These are phyloP conservation scores for Onychostoma macrolepis DNA, from an alignment of 2,113 vertebrate genomes.

Conservation along the genomic window DNA sequence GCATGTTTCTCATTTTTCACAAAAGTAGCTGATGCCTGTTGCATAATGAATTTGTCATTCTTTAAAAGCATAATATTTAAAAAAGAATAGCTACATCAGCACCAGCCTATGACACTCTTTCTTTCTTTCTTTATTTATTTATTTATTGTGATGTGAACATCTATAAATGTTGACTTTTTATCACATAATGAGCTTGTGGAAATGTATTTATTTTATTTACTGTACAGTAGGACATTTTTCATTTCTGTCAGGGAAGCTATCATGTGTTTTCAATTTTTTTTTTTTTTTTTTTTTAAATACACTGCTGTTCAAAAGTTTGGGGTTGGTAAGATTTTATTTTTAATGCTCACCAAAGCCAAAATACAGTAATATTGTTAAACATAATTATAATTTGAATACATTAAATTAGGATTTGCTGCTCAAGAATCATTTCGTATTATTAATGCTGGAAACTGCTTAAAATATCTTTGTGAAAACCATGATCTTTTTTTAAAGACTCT, in stretches of 20 bases:
- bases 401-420: not conserved
- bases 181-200: too few relatives aligned
- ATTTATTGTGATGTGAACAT: too few relatives aligned
- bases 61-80: not conserved
- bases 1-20: constrained; percentile 49
- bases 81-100: not conserved
- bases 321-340: not conserved
- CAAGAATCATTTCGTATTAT: not conserved
- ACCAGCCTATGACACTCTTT: not conserved
- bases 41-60: not conserved
- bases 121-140: too few relatives aligned
- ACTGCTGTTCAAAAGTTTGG: not conserved
- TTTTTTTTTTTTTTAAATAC: too few relatives aligned
- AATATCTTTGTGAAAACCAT: not conserved
- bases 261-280: not conserved
- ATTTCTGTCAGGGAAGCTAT: not conserved
- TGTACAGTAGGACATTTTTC: not conserved
- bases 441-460: not conserved
- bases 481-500: not conserved
- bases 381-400: not conserved
- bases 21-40: constrained; percentile 19
- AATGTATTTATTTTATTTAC: not conserved
- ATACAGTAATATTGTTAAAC: not conserved
- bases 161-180: too few relatives aligned
- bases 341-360: not conserved